Percentiles rank a stretch among this genome's conserved stretches.
Evolutionary conservation across 2,888 invertebrate genomes (phyloP).

Genomic region (Glomeris marginata): DNA sequence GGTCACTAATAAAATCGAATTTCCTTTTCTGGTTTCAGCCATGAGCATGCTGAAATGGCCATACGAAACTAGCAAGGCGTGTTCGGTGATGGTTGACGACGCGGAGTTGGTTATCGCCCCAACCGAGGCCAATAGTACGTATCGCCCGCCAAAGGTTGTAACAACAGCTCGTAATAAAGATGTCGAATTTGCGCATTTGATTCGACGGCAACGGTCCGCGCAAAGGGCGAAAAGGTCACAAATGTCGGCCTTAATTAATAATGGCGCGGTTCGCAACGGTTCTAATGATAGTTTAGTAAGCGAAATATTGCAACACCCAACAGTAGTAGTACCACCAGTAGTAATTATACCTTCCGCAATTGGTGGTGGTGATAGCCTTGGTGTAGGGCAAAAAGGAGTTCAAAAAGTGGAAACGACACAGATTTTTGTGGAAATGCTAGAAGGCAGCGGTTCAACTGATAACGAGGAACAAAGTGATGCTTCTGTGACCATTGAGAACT

Average conservation of each 20-base stretch:
- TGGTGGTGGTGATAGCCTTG: no score
- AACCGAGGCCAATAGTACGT: conserved; percentile 16
- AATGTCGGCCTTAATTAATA: neutral
- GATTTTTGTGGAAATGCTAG: neutral
- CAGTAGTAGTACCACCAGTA: no score
- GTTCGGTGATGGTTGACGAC: conserved; percentile 23
- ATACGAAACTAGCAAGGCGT: conserved; percentile 19
- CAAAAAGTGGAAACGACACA: no score
- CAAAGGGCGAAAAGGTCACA: neutral
- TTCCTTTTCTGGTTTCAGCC: conserved; percentile 9
- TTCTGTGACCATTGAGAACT: conserved; percentile 4
- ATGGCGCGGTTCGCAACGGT: neutral
- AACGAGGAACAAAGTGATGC: neutral
- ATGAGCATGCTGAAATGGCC: conserved; percentile 20
- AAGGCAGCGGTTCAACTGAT: conserved; percentile 7
- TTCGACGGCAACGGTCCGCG: conserved; percentile 1
- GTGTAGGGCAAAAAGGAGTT: no score
- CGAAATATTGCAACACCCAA: no score
- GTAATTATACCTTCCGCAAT: no score
- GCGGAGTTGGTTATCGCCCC: conserved; percentile 14
- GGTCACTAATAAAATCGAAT: neutral
- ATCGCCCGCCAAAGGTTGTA: neutral
- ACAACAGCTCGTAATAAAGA: no score
- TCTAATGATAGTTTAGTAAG: neutral
- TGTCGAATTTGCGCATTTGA: no score